Base-by-base conservation (phyloP, 2,113 vertebrate genomes). In the Pachycephala philippinensis region DNA sequence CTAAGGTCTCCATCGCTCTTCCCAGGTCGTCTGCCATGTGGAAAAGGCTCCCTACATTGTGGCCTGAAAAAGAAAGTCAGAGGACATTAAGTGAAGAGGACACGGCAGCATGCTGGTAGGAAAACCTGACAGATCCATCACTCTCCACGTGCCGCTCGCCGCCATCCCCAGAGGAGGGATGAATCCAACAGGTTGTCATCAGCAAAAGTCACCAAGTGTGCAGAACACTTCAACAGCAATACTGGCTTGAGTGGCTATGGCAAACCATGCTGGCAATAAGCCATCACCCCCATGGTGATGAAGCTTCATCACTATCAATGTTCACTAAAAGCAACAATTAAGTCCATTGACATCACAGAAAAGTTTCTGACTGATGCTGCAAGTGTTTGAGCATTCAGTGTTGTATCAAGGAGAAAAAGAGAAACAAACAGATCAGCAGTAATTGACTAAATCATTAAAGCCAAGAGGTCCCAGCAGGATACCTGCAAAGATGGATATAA, bases 21-120 rank as follows among this genome's bases (percentile, higher is more conserved):
- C 99, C 99, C 98, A 99, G 98, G 97, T 99, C 99, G 9, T 99
- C 99, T 66, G 98, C 99, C 99, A 99, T 98, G 98, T 99, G 98
- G 98, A 99, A 99, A 97, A 99, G 98, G 98, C 98, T 99, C 97
- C 98, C 99, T 96, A 99, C 98, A 97, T 98, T 98, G 98, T 98
- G 98, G 98, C 99, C 99, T 99, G 97, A 45, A 97, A 97, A 81
- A 95, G 68, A 98, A 91, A 95, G 87, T 16, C 37, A 75, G 52
- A 84, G 33, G 74, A 54, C 21, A 42, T 94, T 80, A 92, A 72
- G 77, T 0, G 1, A 64, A n/a, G 59, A 63, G 17, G 37, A 52
- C 2, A 3, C 0, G 5, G 50, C 31, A 70, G 56, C 37, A 54
- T 3, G 8, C 18, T 22, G 52, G 53, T 2, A n/a, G 83, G 63